phyloP scores from a whole-genome alignment of 2,797 vertebrate species.

The Ctenopoma kingsleyae region DNA sequence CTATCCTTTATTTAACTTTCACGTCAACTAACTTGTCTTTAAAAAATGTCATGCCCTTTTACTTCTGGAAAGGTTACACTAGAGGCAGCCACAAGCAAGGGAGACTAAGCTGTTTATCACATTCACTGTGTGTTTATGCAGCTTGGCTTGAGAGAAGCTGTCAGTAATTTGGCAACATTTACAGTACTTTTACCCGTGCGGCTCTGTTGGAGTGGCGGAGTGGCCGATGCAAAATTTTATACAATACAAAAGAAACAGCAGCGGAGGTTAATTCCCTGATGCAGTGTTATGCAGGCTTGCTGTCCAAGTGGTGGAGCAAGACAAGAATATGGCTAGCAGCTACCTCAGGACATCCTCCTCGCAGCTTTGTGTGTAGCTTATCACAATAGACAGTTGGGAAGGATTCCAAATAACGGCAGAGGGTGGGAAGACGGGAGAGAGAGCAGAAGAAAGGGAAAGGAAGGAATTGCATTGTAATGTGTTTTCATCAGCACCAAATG shows the following conservation, averaged over 20 bases:
- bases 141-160: conserved; percentile 39
- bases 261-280: conserved; percentile 68
- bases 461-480: conserved; percentile 57
- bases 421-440: conserved; percentile 55
- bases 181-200: conserved; percentile 19
- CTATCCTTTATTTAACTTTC: conserved; percentile 67
- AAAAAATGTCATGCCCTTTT: conserved; percentile 70
- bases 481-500: conserved; percentile 59
- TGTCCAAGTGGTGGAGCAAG: conserved; percentile 56
- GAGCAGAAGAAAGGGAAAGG: conserved; percentile 35
- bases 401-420: conserved; percentile 67
- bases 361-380: conserved; percentile 68
- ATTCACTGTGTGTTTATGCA: conserved; percentile 43
- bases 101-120: conserved; percentile 62
- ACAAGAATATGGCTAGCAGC: conserved; percentile 68
- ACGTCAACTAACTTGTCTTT: conserved; percentile 57
- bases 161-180: conserved; percentile 68
- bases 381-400: conserved; percentile 71
- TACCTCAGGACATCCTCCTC: conserved; percentile 63
- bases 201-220: conserved; percentile 45
- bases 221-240: conserved; percentile 29
- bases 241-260: conserved; percentile 49
- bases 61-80: conserved; percentile 66
- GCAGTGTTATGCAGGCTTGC: conserved; percentile 60
- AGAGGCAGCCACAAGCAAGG: conserved; percentile 58